Evolutionary conservation across 2,113 vertebrate genomes (phyloP).

Genomic region (Condylura cristata): DNA sequence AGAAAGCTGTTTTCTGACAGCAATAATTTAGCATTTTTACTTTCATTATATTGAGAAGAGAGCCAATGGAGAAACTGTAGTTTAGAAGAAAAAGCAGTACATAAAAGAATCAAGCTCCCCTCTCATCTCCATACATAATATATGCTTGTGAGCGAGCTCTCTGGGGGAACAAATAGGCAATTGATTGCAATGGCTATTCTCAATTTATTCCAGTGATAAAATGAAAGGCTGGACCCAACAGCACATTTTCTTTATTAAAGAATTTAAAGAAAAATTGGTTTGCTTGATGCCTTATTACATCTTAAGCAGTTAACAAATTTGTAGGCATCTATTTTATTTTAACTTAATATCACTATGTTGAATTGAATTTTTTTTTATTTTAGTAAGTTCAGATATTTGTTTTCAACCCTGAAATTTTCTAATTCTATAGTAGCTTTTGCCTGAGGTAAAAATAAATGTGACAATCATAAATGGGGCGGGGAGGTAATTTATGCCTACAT

Average conservation of each 20-base stretch:
- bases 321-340: slow-evolving; percentile 51
- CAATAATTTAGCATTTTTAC: slow-evolving; percentile 67
- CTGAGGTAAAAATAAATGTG: slow-evolving; percentile 66
- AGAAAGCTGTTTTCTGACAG: slow-evolving; percentile 73
- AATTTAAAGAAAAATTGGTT: slow-evolving; percentile 63
- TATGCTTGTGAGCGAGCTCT: slow-evolving; percentile 60
- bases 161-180: slow-evolving; percentile 69
- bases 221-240: slow-evolving; percentile 59
- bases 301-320: slow-evolving; percentile 42
- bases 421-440: slow-evolving; percentile 53
- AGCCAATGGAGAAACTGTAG: slow-evolving; percentile 62
- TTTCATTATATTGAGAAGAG: slow-evolving; percentile 76
- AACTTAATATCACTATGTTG: not conserved
- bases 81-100: slow-evolving; percentile 72
- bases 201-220: slow-evolving; percentile 77
- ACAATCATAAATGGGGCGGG: slow-evolving; percentile 54
- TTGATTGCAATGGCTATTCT: slow-evolving; percentile 72
- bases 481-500: slow-evolving; percentile 52
- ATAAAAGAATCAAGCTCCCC: slow-evolving; percentile 44
- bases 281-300: slow-evolving; percentile 59
- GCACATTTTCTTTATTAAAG: slow-evolving; percentile 55
- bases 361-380: slow-evolving; percentile 57
- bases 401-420: slow-evolving; percentile 56
- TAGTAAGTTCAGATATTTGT: slow-evolving; percentile 45
- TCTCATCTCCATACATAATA: slow-evolving; percentile 71